Conservation (phyloP, 2,888 invertebrate genomes). For the Luffia ferchaultella region DNA sequence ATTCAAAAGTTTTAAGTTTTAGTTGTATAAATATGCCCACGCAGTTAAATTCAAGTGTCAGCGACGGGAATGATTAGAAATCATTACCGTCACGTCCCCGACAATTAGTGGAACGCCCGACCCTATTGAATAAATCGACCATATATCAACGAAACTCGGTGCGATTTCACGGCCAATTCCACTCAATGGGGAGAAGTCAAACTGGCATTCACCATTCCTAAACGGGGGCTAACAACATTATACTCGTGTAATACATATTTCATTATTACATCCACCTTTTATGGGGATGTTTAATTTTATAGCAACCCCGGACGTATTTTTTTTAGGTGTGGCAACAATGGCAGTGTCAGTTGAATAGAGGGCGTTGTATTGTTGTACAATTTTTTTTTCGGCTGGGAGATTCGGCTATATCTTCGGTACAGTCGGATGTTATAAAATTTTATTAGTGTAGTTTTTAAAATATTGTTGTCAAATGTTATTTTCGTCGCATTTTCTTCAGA, state of each 20-base stretch:
- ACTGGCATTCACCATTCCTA: slow-evolving; percentile 42
- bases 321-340: slow-evolving; percentile 37
- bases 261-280: slow-evolving; percentile 60
- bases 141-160: slow-evolving; percentile 31
- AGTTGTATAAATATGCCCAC: no score
- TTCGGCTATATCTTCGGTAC: slow-evolving; percentile 23
- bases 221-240: slow-evolving; percentile 62
- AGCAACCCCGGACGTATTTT: slow-evolving; percentile 41
- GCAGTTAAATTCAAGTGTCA: no score
- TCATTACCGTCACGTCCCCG: background rate
- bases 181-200: slow-evolving; percentile 55
- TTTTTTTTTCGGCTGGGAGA: slow-evolving; percentile 28
- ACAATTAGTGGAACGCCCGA: background rate
- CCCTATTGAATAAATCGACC: slow-evolving; percentile 33
- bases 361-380: slow-evolving; percentile 62
- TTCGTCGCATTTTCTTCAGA: no score
- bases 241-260: slow-evolving; percentile 65
- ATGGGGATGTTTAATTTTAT: slow-evolving; percentile 59
- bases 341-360: slow-evolving; percentile 40
- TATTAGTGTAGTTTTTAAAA: slow-evolving; percentile 30
- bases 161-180: slow-evolving; percentile 57
- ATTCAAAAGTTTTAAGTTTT: no score
- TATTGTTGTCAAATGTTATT: no score
- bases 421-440: slow-evolving; percentile 24
- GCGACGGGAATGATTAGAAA: background rate